A percentile compares a stretch with the other conserved stretches of the same genome.
These are phyloP conservation scores for Diabrotica virgifera DNA, from an alignment of 1,140 invertebrate species.

Conservation along the genomic window DNA sequence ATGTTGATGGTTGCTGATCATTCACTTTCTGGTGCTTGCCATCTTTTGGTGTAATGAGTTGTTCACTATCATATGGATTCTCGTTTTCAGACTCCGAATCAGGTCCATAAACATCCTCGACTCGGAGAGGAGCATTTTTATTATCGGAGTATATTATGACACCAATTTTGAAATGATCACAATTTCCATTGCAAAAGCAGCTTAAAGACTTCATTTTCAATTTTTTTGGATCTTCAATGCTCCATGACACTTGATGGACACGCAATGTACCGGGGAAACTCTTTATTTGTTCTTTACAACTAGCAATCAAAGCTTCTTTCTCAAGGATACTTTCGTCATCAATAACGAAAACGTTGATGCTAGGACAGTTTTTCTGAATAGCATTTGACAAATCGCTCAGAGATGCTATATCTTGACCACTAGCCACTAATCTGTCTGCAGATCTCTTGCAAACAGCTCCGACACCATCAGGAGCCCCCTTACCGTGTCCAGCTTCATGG, in stretches of 20 bases:
- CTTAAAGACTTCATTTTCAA: neutral
- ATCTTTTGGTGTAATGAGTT: neutral
- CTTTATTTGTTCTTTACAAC: neutral
- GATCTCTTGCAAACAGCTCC: slow-evolving; percentile 10
- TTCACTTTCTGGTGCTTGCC: neutral
- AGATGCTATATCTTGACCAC: slow-evolving; percentile 9
- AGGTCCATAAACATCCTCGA: neutral
- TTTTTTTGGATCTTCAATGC: neutral
- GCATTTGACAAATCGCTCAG: neutral
- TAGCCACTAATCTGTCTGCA: slow-evolving; percentile 11
- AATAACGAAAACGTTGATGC: neutral
- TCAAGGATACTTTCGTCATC: neutral
- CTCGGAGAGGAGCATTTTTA: neutral
- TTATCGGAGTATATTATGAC: neutral
- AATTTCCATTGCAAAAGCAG: slow-evolving; percentile 1
- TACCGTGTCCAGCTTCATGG: slow-evolving; percentile 17
- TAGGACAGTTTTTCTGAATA: neutral
- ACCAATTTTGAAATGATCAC: neutral
- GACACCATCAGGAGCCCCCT: slow-evolving; percentile 21
- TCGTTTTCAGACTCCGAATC: neutral
- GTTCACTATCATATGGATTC: neutral
- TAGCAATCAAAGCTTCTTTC: neutral
- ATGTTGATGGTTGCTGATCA: neutral
- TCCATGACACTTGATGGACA: neutral
- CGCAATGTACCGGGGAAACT: neutral